Evolutionary conservation across 2,888 invertebrate genomes (phyloP).

Genomic region (Epinotia bilunana): DNA sequence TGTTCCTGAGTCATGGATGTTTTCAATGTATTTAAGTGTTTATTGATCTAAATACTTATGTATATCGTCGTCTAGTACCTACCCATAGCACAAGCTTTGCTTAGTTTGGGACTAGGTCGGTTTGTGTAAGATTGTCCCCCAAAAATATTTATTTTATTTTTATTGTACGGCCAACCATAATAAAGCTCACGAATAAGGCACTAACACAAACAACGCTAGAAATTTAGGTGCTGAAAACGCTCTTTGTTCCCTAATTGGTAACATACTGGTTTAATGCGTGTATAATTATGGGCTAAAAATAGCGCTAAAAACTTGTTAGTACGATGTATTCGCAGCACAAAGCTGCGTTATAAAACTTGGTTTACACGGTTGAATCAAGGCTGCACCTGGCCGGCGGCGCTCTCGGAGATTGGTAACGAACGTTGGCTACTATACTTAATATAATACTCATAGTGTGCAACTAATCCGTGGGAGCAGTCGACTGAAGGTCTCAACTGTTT

Average conservation of each 20-base stretch:
- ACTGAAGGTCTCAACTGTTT: slow-evolving; percentile 38
- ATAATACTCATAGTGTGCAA: slow-evolving; percentile 34
- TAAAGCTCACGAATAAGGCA: slow-evolving; percentile 8
- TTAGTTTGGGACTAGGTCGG: too few relatives aligned
- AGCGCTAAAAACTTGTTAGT: slow-evolving; percentile 30
- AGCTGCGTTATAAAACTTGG: slow-evolving; percentile 32
- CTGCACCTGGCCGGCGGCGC: slow-evolving; percentile 43
- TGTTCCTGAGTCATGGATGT: too few relatives aligned
- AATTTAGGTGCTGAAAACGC: slow-evolving; percentile 26
- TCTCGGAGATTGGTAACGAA: slow-evolving; percentile 18
- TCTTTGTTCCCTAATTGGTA: slow-evolving; percentile 42
- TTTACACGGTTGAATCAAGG: slow-evolving; percentile 44
- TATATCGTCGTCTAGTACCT: too few relatives aligned
- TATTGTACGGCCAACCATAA: slow-evolving; percentile 8
- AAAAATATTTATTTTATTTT: too few relatives aligned
- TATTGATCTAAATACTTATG: too few relatives aligned
- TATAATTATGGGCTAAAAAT: slow-evolving; percentile 37
- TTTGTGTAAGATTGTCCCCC: too few relatives aligned
- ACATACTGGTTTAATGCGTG: slow-evolving; percentile 27
- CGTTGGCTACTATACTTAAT: slow-evolving; percentile 15
- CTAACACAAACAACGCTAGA: slow-evolving; percentile 8
- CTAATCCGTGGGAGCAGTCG: slow-evolving; percentile 35
- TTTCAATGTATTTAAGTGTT: too few relatives aligned
- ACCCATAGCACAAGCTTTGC: too few relatives aligned
- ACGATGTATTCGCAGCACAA: slow-evolving; percentile 22